Base-by-base conservation (phyloP, 2,113 vertebrate species). In the Arenaria interpres region DNA sequence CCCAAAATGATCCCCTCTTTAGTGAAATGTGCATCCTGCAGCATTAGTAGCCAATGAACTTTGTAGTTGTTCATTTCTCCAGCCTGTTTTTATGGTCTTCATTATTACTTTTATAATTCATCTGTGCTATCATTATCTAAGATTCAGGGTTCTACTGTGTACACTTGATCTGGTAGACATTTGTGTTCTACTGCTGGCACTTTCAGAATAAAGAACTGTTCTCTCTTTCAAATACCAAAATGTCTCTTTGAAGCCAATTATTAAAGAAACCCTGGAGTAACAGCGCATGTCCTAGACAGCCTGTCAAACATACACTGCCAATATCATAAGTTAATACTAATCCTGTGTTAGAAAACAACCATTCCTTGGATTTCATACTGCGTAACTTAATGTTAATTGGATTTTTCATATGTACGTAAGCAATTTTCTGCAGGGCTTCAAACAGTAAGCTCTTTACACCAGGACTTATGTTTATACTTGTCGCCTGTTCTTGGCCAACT, bases 1-100 rank as follows among this genome's bases (percentile, higher is more conserved):
- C n/a, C 27, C 50, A 39, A 87, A 86, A 81, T 33, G 1, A 87
- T 90, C 33, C 18, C 43, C 18, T 88, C 68, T 90, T 74, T 59
- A 90, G 92, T 86, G 72, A 95, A 94, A 92, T 53, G 48, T 81
- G 64, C 81, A 90, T 72, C 83, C 89, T 85, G 32, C 14, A 76
- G 48, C n/a, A 81, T 87, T 90, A 87, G 43, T 63, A 68, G 22
- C 77, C 57, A 93, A 85, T 73, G 33, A 90, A 89, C 45, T 75
- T 90, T 2, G 7, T 56, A 60, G 78, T 4, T 89, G 60, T 33
- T 89, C 5, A n/a, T 87, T 96, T 88, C 22, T 85, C 57, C 37
- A 62, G 15, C 10, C n/a, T 81, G 33, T 76, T 94, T 94, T 81
- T 69, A 85, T 73, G 56, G 11, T 32, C 33, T 87, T 14, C 2